Evolutionary conservation across 2,113 vertebrate species (phyloP), one percentile per base, ranked within the genome.

Genomic region (Sorex fumeus): DNA sequence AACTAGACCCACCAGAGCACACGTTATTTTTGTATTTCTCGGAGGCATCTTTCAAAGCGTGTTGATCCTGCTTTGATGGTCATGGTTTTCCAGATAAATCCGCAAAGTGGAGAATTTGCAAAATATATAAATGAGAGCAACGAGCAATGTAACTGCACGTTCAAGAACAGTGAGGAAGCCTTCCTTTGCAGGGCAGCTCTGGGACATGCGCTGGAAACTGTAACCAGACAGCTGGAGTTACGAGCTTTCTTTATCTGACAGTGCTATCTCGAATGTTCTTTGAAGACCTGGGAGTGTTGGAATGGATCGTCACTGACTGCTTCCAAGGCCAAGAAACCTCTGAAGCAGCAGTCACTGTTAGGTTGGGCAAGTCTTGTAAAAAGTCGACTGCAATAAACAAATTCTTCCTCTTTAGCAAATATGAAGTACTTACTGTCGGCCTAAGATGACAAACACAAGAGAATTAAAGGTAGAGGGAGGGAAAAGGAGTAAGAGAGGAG

Each of bases 361-460:
- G 72, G n/a, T 19, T 67, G 32, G 81, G 3, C 21, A 66, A 87
- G 34, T 66, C 72, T 91, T 91, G 25, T 30, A 72, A 72, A 67
- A 88, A 76, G 62, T 72, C 71, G 50, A 78, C 53, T 88, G 43
- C n/a, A 91, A 80, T 81, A 75, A 94, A 67, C 25, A 74, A 88
- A 93, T 27, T 1, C 50, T 75, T 60, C 23, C 36, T 45, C 62
- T 47, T 60, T 57, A 67, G 57, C 18, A 90, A 89, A 78, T 67
- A 75, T 3, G 36, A 80, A 92, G 36, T 28, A 82, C 21, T 57
- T 88, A 36, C 2, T 69, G 23, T 64, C 21, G 12, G 84, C 30
- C 13, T 57, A 87, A 23, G 57, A 60, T 60, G 57, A 70, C 23
- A 60, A 43, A 66, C 18, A 23, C 11, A 77, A 27, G 75, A 50